Evolutionary conservation across 2,888 invertebrate genomes (phyloP).

Genomic region (Dasypogon diadema): DNA sequence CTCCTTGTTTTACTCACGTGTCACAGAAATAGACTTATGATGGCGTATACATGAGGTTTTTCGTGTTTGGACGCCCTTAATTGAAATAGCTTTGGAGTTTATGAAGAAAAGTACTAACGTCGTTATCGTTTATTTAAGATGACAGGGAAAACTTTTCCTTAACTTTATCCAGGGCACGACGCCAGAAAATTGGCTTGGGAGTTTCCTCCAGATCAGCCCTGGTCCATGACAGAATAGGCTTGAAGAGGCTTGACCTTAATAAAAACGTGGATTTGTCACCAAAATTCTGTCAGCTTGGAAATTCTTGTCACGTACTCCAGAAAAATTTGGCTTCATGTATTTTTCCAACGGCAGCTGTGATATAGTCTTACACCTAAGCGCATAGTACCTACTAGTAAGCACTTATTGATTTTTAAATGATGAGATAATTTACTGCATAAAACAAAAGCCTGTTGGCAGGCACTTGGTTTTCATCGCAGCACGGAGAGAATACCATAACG

Average conservation of each 20-base stretch:
- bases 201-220: background rate
- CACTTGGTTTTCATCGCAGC: too few relatives aligned
- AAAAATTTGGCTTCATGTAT: constrained; percentile 35
- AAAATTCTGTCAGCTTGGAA: constrained; percentile 15
- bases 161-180: constrained; percentile 16
- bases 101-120: background rate
- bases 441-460: too few relatives aligned
- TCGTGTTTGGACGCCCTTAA: constrained; percentile 5
- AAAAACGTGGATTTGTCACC: constrained; percentile 37
- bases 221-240: constrained; percentile 6
- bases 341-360: constrained; percentile 14
- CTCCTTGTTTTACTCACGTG: background rate
- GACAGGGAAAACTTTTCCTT: constrained; percentile 16
- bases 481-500: too few relatives aligned
- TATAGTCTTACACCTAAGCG: too few relatives aligned
- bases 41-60: background rate
- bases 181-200: constrained; percentile 23
- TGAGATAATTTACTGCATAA: too few relatives aligned
- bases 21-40: background rate
- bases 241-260: constrained; percentile 33
- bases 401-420: too few relatives aligned
- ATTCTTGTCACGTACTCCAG: constrained; percentile 38
- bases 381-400: too few relatives aligned
- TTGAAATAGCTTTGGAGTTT: constrained; percentile 13
- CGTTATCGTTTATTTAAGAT: constrained; percentile 33